phyloP scores from a whole-genome alignment of 2,888 invertebrate genomes.

The Tuberolachnus salignus region DNA sequence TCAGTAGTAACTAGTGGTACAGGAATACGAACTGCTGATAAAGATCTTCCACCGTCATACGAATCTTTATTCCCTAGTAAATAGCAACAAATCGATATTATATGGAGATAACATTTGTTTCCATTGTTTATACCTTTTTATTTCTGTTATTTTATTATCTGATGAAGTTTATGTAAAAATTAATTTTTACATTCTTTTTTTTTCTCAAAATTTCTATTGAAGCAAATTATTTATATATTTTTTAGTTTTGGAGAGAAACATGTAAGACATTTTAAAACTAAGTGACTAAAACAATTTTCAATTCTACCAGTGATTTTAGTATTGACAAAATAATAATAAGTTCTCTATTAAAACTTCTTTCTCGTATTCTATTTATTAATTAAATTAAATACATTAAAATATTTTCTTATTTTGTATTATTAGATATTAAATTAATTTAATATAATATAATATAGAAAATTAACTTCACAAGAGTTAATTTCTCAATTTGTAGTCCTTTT shows the following conservation, averaged over 20 bases:
- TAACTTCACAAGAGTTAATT: too few species aligned
- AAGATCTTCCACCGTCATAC: constrained; percentile 68
- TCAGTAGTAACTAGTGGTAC: constrained; percentile 59
- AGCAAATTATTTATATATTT: constrained; percentile 23
- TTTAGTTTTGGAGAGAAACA: constrained; percentile 44
- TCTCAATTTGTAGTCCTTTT: too few species aligned
- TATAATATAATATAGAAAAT: too few species aligned
- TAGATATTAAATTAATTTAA: too few species aligned
- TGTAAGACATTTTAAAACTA: constrained; percentile 39
- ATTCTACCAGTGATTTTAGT: constrained; percentile 16
- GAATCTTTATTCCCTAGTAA: constrained; percentile 66
- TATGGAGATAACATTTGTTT: background rate
- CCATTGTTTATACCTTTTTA: background rate
- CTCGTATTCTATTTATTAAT: background rate
- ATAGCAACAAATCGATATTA: constrained; percentile 57
- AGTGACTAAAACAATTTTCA: background rate
- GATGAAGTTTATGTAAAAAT: background rate
- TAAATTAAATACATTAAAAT: background rate
- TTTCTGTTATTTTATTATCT: constrained; percentile 6
- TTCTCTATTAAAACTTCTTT: background rate
- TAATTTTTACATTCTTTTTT: too few species aligned
- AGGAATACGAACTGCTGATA: constrained; percentile 62
- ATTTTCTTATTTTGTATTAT: background rate
- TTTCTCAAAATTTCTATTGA: background rate
- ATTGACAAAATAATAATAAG: background rate